Percentiles rank a stretch among this genome's conserved stretches.
Conservation (phyloP, 2,888 invertebrate species). For the Sesia bembeciformis region DNA sequence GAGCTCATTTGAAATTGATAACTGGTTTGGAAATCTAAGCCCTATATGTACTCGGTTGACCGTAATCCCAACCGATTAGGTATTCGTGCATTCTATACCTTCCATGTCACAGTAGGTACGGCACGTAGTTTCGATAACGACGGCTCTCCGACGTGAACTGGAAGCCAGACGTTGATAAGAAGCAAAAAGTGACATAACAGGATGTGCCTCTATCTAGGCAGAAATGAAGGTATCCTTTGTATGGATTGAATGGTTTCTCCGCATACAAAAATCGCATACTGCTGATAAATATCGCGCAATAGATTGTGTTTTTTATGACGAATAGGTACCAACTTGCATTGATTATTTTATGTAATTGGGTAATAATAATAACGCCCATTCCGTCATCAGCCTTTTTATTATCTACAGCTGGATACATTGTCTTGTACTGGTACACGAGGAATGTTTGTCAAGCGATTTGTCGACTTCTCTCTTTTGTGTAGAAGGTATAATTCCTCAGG, state of each 20-base stretch:
- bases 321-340: too few relatives aligned
- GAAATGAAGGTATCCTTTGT: not conserved
- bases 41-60: slow-evolving; percentile 10
- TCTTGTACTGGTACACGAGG: too few relatives aligned
- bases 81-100: slow-evolving; percentile 11
- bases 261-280: too few relatives aligned
- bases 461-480: too few relatives aligned
- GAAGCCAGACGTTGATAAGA: slow-evolving; percentile 1
- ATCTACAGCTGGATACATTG: too few relatives aligned
- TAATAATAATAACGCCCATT: too few relatives aligned
- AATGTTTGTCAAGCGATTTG: too few relatives aligned
- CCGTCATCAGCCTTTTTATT: too few relatives aligned
- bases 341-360: too few relatives aligned
- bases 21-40: slow-evolving; percentile 9
- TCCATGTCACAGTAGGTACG: slow-evolving; percentile 14
- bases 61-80: slow-evolving; percentile 15
- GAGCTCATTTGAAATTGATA: slow-evolving; percentile 25
- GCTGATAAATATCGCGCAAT: too few relatives aligned
- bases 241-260: not conserved
- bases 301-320: too few relatives aligned
- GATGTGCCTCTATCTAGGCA: not conserved
- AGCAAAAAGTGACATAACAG: not conserved
- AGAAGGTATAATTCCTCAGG: too few relatives aligned
- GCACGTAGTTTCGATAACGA: slow-evolving; percentile 3
- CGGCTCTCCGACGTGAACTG: slow-evolving; percentile 2